Base-by-base conservation (phyloP, 2,888 invertebrate genomes). In the Pemphredon lugubris region DNA sequence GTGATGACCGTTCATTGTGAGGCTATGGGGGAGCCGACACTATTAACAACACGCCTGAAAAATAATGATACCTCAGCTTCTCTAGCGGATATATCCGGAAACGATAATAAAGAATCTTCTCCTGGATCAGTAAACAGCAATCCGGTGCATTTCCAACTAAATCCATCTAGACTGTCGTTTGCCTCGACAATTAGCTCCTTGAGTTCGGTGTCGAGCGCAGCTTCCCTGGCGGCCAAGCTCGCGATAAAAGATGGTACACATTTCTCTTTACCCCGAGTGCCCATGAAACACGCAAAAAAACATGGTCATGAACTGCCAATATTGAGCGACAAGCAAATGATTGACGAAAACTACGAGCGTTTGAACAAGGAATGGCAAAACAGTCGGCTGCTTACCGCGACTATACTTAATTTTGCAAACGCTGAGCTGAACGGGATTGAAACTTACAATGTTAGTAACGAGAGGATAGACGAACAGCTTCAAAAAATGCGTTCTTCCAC, bases 41-140 rank as follows among this genome's bases (percentile, higher is more conserved):
- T 73, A n/a, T n/a, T n/a, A n/a, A n/a, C n/a, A 9, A 50, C 47
- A 2, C 69, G 77, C 9, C 73, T 78, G 11, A 82, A 84, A 59
- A 65, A 55, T 39, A 83, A 81, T 23, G 87, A 88, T 45, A 81
- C 77, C 0, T 87, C 84, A 0, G 77, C 83, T 0, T 85, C 78
- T 2, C 44, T 88, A 1, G 88, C 86, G 5, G 89, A 89, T 39
- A 86, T 89, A 13, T 89, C 89, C 6, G 86, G 83, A 2, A 87
- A 86, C 55, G 89, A 87, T 2, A 87, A 84, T 37, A 86, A 86
- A 59, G 89, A 89, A 21, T 58, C 59, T 4, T 88, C 89, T 0
- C 88, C 89, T 2, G 83, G 86, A 18, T 89, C 89, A 0, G 85
- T 88, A 1, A 84, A 81, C 9, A 88, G 87, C 16, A 87, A 83